Evolutionary conservation across 37 sponge, comb jelly and placozoan genomes (phyloP).

Genomic region (Hexactinellida sp.): DNA sequence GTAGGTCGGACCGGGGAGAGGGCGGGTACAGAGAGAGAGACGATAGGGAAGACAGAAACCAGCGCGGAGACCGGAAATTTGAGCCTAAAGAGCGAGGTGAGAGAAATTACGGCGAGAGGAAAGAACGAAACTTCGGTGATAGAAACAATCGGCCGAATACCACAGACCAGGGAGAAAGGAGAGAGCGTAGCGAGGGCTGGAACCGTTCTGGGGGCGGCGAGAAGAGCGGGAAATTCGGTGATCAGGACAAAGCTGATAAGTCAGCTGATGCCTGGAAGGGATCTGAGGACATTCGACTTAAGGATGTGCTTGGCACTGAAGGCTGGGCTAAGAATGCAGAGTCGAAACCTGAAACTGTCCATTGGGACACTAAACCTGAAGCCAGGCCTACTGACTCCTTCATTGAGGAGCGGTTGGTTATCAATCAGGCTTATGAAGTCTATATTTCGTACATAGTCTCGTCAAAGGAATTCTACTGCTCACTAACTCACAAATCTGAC

Average conservation of each 20-base stretch:
- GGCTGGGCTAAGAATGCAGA: not conserved
- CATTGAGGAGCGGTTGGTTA: not conserved
- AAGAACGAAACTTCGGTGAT: not conserved
- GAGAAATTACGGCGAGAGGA: not conserved
- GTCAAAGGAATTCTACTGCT: slow-evolving; percentile 10
- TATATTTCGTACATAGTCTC: not conserved
- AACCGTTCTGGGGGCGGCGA: not conserved
- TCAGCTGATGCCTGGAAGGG: not conserved
- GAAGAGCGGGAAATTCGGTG: not conserved
- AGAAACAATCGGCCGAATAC: not conserved
- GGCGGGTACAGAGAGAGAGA: not conserved
- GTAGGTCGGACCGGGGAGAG: not conserved
- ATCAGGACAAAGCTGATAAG: not conserved
- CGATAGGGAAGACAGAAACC: not conserved
- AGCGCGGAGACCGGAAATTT: not conserved
- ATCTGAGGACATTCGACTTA: not conserved
- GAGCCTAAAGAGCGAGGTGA: not conserved
- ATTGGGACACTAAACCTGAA: slow-evolving; percentile 17
- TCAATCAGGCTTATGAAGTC: slow-evolving; percentile 17
- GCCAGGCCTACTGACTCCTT: not conserved
- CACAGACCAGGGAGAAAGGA: not conserved
- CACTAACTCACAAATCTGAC: not conserved
- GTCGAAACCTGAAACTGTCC: not conserved
- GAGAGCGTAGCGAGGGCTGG: not conserved
- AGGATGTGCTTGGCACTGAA: not conserved